Percentiles rank a stretch among this genome's conserved stretches.
These are phyloP conservation scores for Tragopan temminckii DNA, from an alignment of 2,797 vertebrate species.

Conservation along the genomic window DNA sequence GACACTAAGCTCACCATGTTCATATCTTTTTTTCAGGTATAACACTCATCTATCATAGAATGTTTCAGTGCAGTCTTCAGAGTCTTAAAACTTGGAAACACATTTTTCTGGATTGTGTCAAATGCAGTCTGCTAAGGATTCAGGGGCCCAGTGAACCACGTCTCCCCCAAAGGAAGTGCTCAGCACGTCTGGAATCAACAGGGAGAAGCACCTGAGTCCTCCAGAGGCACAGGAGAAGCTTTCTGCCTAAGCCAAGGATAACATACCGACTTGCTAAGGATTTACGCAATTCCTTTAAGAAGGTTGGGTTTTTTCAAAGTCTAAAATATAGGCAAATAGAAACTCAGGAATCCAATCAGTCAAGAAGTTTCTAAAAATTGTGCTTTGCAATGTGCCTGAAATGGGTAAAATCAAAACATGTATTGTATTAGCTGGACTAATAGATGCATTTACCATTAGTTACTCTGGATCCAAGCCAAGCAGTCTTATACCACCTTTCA, in stretches of 20 bases:
- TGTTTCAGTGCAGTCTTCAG: background rate
- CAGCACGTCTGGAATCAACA: background rate
- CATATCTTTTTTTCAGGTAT: background rate
- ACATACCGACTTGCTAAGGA: background rate
- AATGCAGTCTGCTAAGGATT: background rate
- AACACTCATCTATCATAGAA: background rate
- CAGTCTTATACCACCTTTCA: background rate
- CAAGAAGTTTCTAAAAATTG: background rate
- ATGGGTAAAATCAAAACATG: background rate
- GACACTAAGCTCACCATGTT: background rate
- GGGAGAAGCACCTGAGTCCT: background rate
- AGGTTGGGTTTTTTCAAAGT: background rate
- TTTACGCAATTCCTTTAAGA: background rate
- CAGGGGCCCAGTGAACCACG: background rate
- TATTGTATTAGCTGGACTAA: background rate
- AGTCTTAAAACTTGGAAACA: background rate
- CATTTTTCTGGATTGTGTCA: accelerated
- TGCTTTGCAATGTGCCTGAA: background rate
- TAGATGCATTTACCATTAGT: background rate
- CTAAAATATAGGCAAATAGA: background rate
- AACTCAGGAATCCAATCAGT: background rate
- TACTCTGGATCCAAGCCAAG: background rate
- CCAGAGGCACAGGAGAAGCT: background rate
- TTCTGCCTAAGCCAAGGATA: background rate
- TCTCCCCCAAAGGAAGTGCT: background rate